phyloP scores from a whole-genome alignment of 1,140 invertebrate genomes.

The Drosophila ironensis region DNA sequence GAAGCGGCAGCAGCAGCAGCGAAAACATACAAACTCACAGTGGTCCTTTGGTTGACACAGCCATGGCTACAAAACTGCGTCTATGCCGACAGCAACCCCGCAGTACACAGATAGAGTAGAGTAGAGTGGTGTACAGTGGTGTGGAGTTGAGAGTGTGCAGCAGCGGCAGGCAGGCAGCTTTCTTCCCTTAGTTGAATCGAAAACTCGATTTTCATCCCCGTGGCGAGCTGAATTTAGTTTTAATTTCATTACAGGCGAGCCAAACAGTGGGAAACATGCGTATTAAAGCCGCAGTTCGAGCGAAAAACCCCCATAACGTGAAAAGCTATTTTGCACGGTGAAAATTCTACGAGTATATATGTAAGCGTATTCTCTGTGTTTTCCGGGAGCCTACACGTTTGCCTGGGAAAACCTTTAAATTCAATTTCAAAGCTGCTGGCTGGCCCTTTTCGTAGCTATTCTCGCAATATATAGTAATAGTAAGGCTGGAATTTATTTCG shows the following conservation, averaged over 20 bases:
- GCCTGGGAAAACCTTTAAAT: no score
- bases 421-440: no score
- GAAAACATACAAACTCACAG: slow-evolving; percentile 37
- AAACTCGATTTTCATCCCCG: slow-evolving; percentile 71
- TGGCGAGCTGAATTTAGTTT: slow-evolving; percentile 67
- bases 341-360: no score
- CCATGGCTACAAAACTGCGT: slow-evolving; percentile 1
- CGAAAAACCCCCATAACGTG: background rate
- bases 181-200: slow-evolving; percentile 65
- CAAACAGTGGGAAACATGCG: slow-evolving; percentile 36
- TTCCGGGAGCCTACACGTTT: no score
- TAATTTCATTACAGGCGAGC: slow-evolving; percentile 56
- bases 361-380: no score
- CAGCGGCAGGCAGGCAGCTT: slow-evolving; percentile 29
- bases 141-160: no score
- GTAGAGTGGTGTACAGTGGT: no score
- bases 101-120: slow-evolving; percentile 10
- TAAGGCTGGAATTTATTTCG: slow-evolving; percentile 24
- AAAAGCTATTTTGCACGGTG: background rate
- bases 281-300: slow-evolving; percentile 31
- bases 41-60: slow-evolving; percentile 39
- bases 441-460: no score
- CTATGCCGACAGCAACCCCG: slow-evolving; percentile 12
- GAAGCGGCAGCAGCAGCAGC: slow-evolving; percentile 21
- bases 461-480: no score